Evolutionary conservation across 1,140 invertebrate genomes (phyloP).

Genomic region (Sinella curviseta): DNA sequence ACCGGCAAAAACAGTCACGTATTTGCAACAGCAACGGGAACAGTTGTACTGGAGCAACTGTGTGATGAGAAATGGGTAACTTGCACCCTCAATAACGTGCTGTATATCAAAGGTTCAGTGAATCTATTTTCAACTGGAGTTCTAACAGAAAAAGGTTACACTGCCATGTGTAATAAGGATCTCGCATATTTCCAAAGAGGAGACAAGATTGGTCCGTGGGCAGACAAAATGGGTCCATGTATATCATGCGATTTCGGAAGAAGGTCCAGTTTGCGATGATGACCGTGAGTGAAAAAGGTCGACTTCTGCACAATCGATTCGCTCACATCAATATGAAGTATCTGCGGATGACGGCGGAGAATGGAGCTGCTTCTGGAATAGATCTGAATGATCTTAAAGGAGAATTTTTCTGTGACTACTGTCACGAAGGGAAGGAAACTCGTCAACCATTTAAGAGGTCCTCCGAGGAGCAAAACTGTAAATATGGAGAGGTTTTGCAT

Average conservation of each 20-base stretch:
- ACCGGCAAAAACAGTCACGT: not conserved
- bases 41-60: not conserved
- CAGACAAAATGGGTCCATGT: not conserved
- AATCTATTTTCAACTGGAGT: constrained; percentile 17
- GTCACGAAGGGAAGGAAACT: not conserved
- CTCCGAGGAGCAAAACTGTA: not conserved
- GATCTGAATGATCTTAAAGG: not conserved
- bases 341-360: not conserved
- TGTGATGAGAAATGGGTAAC: constrained; percentile 16
- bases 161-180: not conserved
- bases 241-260: constrained; percentile 7
- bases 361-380: not conserved
- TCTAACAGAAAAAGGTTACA: constrained; percentile 6
- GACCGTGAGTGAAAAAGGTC: not conserved
- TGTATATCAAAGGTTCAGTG: constrained; percentile 1
- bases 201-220: not conserved
- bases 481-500: constrained; percentile 50
- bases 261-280: not conserved
- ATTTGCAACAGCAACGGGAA: not conserved
- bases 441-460: not conserved
- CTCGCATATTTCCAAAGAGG: not conserved
- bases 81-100: not conserved
- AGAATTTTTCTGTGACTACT: not conserved
- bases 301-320: not conserved
- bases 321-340: constrained; percentile 19